Conservation (phyloP, 2,113 vertebrate genomes). For the Anoura caudifer region DNA sequence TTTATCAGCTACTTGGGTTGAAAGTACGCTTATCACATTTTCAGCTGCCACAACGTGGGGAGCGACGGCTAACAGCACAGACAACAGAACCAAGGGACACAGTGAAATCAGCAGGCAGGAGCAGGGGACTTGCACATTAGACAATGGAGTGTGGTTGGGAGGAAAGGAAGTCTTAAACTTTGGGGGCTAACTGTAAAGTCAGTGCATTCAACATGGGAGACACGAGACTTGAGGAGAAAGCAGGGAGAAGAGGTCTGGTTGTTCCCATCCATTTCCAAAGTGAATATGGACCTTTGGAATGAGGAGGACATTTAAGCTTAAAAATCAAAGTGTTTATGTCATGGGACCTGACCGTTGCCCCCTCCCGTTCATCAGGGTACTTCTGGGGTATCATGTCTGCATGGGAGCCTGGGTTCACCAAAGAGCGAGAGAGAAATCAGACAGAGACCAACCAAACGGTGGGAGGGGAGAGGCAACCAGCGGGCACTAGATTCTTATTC, state of each 20-base stretch:
- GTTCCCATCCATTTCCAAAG: not conserved
- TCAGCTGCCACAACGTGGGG: not conserved
- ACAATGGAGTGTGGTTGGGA: not conserved
- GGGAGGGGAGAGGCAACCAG: not conserved
- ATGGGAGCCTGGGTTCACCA: not conserved
- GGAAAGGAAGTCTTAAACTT: not conserved
- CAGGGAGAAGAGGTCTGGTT: not conserved
- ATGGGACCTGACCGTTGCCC: not conserved
- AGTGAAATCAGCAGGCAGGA: not conserved
- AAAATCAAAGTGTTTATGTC: not conserved
- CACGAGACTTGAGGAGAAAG: not conserved
- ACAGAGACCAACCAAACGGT: not conserved
- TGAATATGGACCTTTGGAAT: not conserved
- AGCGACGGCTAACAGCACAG: not conserved
- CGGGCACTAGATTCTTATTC: not conserved
- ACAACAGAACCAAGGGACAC: not conserved
- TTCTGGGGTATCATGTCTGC: not conserved
- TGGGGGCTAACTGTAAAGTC: not conserved
- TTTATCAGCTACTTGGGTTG: conserved; percentile 35
- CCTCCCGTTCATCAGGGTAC: not conserved
- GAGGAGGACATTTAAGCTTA: not conserved
- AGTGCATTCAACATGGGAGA: not conserved
- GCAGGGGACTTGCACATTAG: not conserved
- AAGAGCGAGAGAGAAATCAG: not conserved
- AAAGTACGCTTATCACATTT: conserved; percentile 53